Evolutionary conservation across 2,113 vertebrate genomes (phyloP).

Genomic region (Cheirogaleus medius): DNA sequence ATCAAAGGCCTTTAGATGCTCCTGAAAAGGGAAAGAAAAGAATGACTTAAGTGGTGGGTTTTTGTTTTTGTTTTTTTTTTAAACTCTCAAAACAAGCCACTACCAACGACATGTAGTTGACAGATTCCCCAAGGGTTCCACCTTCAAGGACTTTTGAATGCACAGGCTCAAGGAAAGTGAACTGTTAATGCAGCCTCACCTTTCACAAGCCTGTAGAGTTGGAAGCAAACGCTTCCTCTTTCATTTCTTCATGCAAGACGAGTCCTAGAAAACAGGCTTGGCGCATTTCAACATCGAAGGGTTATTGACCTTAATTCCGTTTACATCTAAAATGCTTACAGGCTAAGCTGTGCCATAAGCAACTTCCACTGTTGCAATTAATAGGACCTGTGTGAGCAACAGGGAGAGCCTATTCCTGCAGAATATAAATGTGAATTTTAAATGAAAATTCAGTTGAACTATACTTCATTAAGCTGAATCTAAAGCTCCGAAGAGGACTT

Average conservation of each 20-base stretch:
- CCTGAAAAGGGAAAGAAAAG: conserved; percentile 82
- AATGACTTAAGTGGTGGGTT: neutral
- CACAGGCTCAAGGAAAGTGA: neutral
- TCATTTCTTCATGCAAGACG: neutral
- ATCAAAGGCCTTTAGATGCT: conserved; percentile 87
- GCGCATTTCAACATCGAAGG: neutral
- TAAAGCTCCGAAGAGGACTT: neutral
- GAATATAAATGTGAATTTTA: neutral
- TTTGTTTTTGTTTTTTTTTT: neutral
- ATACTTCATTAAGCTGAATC: neutral
- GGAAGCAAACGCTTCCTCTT: neutral
- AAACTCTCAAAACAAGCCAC: neutral
- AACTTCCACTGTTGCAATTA: neutral
- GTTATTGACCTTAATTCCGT: neutral
- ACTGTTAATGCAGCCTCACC: neutral
- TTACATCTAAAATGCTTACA: neutral
- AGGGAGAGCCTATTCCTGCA: neutral
- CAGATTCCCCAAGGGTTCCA: neutral
- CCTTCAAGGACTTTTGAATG: neutral
- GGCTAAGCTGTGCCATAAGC: neutral
- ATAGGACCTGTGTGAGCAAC: neutral
- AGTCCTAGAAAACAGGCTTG: neutral
- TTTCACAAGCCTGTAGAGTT: neutral
- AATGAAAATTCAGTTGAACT: neutral
- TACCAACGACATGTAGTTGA: neutral